Evolutionary conservation across 2,888 invertebrate genomes (phyloP).

Genomic region (Rhopalosiphum nymphaeae): DNA sequence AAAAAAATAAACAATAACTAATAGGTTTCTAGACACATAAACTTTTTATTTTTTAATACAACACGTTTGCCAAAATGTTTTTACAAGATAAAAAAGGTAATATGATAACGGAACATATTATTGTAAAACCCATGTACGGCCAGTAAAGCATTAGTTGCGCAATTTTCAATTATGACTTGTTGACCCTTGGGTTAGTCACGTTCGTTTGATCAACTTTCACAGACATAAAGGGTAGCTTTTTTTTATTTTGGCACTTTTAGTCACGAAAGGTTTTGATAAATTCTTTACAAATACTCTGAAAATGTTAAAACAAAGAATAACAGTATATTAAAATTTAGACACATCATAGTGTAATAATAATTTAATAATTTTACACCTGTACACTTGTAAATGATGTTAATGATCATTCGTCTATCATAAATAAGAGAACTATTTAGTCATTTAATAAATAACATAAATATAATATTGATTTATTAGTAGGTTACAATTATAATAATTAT

Average conservation of each 20-base stretch:
- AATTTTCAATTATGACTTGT: conserved; percentile 46
- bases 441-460: not conserved
- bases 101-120: conserved; percentile 42
- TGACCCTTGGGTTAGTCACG: conserved; percentile 32
- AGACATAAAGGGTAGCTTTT: not conserved
- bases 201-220: conserved; percentile 29
- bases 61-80: not conserved
- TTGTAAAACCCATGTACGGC: conserved; percentile 10
- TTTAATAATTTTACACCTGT: not conserved
- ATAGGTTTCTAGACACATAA: not conserved
- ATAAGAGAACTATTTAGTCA: not conserved
- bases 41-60: conserved; percentile 10
- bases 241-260: not conserved
- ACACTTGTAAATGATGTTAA: not conserved
- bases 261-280: not conserved
- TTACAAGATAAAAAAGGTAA: conserved; percentile 37
- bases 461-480: not conserved
- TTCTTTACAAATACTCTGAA: not conserved
- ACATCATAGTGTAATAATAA: not conserved
- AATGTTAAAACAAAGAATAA: not conserved
- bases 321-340: not conserved
- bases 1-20: not conserved
- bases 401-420: not conserved
- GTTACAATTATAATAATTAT: not conserved
- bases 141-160: conserved; percentile 7